Evolutionary conservation across 2,113 vertebrate genomes (phyloP).

Genomic region (Spheniscus mendiculus): DNA sequence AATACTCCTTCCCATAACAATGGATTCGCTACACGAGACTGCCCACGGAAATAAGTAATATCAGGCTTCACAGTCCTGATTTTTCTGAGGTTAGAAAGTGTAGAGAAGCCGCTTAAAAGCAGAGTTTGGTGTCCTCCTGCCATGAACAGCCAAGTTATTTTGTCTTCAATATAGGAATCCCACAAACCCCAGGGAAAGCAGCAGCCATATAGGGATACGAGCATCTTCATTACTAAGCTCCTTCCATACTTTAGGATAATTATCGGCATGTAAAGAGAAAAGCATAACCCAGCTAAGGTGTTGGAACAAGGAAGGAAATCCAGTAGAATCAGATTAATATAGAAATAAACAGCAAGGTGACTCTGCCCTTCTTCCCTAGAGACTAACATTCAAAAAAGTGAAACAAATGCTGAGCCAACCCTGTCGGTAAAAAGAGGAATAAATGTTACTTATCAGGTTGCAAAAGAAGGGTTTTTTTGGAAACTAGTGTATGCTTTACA

Average conservation of each 20-base stretch:
- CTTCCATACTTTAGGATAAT: background rate
- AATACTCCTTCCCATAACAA: background rate
- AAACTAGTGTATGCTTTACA: background rate
- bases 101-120: background rate
- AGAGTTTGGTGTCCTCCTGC: background rate
- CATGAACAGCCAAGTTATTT: background rate
- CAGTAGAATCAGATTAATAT: background rate
- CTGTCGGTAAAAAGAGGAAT: background rate
- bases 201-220: rapidly evolving
- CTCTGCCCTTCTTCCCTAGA: background rate
- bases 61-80: background rate
- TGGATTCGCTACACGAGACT: background rate
- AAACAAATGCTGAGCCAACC: background rate
- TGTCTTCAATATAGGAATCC: background rate
- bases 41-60: background rate
- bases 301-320: background rate
- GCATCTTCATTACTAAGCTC: background rate
- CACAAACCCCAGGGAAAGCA: background rate
- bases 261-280: background rate
- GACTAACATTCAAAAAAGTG: background rate
- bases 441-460: background rate
- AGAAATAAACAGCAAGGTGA: background rate
- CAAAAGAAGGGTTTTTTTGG: background rate
- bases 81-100: background rate
- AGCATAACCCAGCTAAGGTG: background rate